A percentile compares a stretch with the other conserved stretches of the same genome.
phyloP scores from a whole-genome alignment of 2,888 invertebrate genomes.

The Lepeophtheirus nordmannii region DNA sequence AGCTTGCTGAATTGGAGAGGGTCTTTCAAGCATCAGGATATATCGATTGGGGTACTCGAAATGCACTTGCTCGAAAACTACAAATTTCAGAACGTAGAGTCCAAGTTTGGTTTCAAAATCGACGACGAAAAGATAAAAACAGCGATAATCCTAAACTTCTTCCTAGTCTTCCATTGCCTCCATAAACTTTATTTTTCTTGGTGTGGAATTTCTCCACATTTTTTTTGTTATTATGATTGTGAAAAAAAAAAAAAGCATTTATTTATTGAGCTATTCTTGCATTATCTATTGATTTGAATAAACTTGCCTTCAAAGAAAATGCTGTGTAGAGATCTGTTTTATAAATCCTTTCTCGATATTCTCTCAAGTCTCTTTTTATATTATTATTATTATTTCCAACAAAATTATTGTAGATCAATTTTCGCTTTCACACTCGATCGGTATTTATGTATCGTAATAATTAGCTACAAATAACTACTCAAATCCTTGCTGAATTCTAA shows the following conservation, averaged over 20 bases:
- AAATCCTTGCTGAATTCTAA: too few relatives aligned
- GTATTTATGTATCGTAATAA: too few relatives aligned
- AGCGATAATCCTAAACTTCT: constrained; percentile 8
- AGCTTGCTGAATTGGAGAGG: neutral
- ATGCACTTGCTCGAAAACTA: neutral
- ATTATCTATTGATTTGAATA: neutral
- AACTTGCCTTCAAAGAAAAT: neutral
- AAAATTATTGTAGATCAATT: too few relatives aligned
- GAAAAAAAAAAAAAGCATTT: neutral
- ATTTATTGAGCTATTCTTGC: neutral
- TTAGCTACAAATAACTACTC: too few relatives aligned
- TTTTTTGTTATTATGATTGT: neutral
- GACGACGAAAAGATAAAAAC: constrained; percentile 13
- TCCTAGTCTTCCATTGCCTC: neutral
- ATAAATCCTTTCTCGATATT: too few relatives aligned
- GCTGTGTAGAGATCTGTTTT: neutral
- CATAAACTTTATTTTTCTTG: neutral
- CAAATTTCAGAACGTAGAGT: constrained; percentile 9
- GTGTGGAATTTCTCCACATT: neutral
- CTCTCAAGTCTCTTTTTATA: too few relatives aligned
- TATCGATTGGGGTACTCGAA: neutral
- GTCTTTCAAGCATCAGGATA: constrained; percentile 3
- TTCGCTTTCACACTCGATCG: too few relatives aligned
- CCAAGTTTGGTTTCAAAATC: constrained; percentile 19
- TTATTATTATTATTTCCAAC: too few relatives aligned